A percentile compares a stretch with the other conserved stretches of the same genome.
phyloP scores from a whole-genome alignment of 2,888 invertebrate species.

The Pseudanteris insignis region DNA sequence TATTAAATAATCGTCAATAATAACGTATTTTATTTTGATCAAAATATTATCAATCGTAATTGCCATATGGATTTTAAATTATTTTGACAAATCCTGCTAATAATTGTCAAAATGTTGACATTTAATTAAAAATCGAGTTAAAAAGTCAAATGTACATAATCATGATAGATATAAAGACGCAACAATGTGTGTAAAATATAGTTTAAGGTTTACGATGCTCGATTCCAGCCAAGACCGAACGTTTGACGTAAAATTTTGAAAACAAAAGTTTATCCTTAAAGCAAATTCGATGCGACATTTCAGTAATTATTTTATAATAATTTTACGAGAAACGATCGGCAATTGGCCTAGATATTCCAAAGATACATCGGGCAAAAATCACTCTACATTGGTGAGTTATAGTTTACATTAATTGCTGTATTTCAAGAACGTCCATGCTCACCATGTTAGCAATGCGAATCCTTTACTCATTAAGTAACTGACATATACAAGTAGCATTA shows the following conservation, averaged over 20 bases:
- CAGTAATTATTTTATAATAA: conserved; percentile 12
- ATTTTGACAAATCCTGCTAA: too few species aligned
- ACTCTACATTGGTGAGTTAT: conserved; percentile 19
- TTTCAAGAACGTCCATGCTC: conserved; percentile 33
- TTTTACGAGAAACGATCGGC: conserved; percentile 13
- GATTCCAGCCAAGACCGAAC: conserved; percentile 16
- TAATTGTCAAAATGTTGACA: too few species aligned
- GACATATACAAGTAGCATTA: conserved; percentile 32
- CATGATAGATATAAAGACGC: too few species aligned
- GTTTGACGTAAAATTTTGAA: conserved; percentile 3
- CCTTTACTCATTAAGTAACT: conserved; percentile 36
- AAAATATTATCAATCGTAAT: too few species aligned
- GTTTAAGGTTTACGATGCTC: conserved; percentile 16
- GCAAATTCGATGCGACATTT: conserved; percentile 18
- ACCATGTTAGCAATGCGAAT: conserved; percentile 32
- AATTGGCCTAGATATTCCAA: conserved; percentile 25
- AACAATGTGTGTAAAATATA: conserved; percentile 16
- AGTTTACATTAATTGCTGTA: conserved; percentile 22
- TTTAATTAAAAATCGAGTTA: too few species aligned
- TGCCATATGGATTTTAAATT: too few species aligned
- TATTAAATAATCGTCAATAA: too few species aligned
- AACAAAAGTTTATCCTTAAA: conserved; percentile 9
- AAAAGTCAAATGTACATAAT: too few species aligned
- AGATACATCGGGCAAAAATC: conserved; percentile 15
- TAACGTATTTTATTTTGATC: too few species aligned